Base-by-base conservation (phyloP, 2,113 vertebrate genomes). In the Bujurquina vittata region DNA sequence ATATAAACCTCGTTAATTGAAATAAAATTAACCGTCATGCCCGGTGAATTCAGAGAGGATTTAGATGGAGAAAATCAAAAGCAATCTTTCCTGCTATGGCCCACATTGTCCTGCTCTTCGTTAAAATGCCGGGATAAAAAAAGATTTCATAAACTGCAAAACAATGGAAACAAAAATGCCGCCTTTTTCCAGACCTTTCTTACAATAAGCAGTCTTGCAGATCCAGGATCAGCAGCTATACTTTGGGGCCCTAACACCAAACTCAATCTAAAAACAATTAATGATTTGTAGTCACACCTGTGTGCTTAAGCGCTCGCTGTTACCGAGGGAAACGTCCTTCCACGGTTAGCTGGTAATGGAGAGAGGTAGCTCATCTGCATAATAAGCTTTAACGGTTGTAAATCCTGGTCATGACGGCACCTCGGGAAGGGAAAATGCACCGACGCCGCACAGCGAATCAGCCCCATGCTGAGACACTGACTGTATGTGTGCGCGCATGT, bases 351-450 rank as follows among this genome's bases (percentile, higher is more conserved):
- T 31, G 75, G 23, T 81, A 78, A 89, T 52, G 56, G 62, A 62
- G 79, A 67, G 61, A 80, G 73, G 67, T 60, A 79, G 86, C 72
- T 77, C 79, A 79, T 90, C 80, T 88, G 82, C 79, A 57, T 88
- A 89, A 89, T 84, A 82, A 89, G 87, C 80, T 90, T 84, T 49
- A 93, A 59, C 46, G 54, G 83, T 33, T 87, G 87, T 89, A 89
- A 88, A 89, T 88, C 84, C 79, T n/a, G 3, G 63, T 75, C 57
- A 84, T 89, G 86, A 82, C 77, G 33, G 81, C 85, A 91, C 89
- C 83, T 87, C 40, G 55, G 90, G 87, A 87, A 78, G 79, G 80
- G 63, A 65, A 75, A 85, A 79, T 15, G 77, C 84, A 87, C 26
- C n/a, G 62, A 90, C 26, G 81, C 77, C 20, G 85, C 88, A 29